Evolutionary conservation across 1,140 invertebrate genomes (phyloP), one percentile per base, ranked within the genome.

Genomic region (Tyrophagus putrescentiae): DNA sequence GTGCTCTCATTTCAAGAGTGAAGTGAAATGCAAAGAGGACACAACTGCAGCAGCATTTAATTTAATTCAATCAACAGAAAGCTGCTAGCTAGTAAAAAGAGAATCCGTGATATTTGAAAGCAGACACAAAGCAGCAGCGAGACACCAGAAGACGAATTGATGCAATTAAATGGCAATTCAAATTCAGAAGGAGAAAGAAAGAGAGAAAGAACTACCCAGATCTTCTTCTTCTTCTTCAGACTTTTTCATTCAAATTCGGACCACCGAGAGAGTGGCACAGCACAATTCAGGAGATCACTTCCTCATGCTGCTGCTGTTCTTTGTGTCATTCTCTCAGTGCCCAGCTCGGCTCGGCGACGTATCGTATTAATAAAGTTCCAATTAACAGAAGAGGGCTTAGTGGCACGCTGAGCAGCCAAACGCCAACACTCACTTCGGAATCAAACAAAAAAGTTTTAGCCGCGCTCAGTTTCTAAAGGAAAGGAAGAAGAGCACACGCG

Each of bases 91-190:
- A 48, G 21, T 48, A 13, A 21, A 48, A 21, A 48, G 31, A 48
- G 45, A 48, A 21, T 48, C 36, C 36, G 18, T 7, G 31, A 25
- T 21, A 29, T 25, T 48, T 13, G 13, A 39, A 13, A 21, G 13
- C 21, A 13, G 36, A 21, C 21, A 13, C 36, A 21, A 39, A 21
- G 36, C 13, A 7, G 45, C 21, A 21, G 31, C 45, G 23, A 25
- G 45, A 25, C 45, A 29, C 23, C 21, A 48, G 45, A 48, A 48
- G 45, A 48, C 45, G 45, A 48, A 48, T 48, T 21, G 45, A 48
- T 48, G 45, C 45, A 48, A 48, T 48, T 48, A 48, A 48, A 48
- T 48, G 9, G 45, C 45, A 48, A 48, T 48, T n/a, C n/a, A n/a
- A n/a, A n/a, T n/a, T n/a, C n/a, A n/a, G n/a, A n/a, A n/a, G n/a